Evolutionary conservation across 2,797 vertebrate species (phyloP), one percentile per base, ranked within the genome.

Genomic region (Poeciliopsis infans): DNA sequence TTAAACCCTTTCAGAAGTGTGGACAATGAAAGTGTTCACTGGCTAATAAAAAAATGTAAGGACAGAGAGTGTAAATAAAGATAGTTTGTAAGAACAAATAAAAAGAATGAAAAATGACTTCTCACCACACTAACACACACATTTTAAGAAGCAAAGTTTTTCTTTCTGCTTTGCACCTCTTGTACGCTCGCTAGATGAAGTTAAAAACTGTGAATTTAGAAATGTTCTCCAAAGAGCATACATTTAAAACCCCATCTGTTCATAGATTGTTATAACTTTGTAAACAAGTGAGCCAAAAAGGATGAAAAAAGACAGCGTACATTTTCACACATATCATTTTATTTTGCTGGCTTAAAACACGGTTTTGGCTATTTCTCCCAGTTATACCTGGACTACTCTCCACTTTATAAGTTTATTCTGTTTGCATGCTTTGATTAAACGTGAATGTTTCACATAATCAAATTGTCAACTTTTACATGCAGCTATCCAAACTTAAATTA

Each of bases 1-100:
- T 66, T 51, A 78, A 51, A 23, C 51, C 71, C 43, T 69, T 76
- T 87, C 69, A 85, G 20, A 81, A 73, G 66, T 28, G 72, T 51
- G 46, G 31, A 78, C 69, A 69, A 72, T 43, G 20, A 41, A 77
- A 53, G 28, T 83, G 47, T 31, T 69, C 1, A 72, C n/a, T 41
- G 79, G 66, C 36, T n/a, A n/a, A 18, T 23, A 36, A 20, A 53
- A 10, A 64, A n/a, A 0, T 5, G 15, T 39, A 1, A 70, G 1
- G 23, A 55, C 23, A 55, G 53, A n/a, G 2, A 36, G 47, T 57
- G n/a, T 25, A 43, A 74, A 43, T 69, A 59, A 16, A 39, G n/a
- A 20, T n/a, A 13, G 25, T 25, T 41, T 68, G 18, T 7, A 49
- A 33, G 15, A 47, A 51, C 6, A 20, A 76, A 13, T 8, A 7